Evolutionary conservation across 1,140 invertebrate species (phyloP), one percentile per base, ranked within the genome.

Genomic region (Chironomus tepperi): DNA sequence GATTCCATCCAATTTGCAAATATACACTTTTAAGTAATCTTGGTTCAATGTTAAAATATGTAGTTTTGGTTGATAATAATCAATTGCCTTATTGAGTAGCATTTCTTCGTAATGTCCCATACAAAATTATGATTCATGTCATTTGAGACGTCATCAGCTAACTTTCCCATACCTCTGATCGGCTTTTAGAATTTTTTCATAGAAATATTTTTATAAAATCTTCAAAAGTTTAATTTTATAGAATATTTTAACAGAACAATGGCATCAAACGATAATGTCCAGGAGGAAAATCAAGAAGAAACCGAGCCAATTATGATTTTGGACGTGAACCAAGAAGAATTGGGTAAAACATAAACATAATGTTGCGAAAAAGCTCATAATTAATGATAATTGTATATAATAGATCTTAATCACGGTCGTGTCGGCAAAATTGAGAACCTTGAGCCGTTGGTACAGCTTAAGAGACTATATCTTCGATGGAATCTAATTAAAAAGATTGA

Each of bases 401-500:
- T 10, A 70, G 95, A 98, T 82, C 86, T 98, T 70, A 97, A 96
- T 84, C 95, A 98, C 83, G 89, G 89, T 18, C 87, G 91, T 77
- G 89, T 97, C 76, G 88, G 86, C 10, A 92, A 92, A 81, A 86
- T 96, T 77, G 90, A 94, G 78, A 92, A 95, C 80, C 85, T 96
- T 16, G 92, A 94, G 78, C 87, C 87, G 2, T 79, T 96, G 12
- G 87, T 81, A 18, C 86, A 88, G 76, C 86, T 95, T 43, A 89
- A 97, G 84, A 89, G 88, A 78, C 84, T 97, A 43, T 96, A 90
- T 80, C 85, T 98, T 21, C 88, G 96, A 70, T 97, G 97, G 92
- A 99, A 99, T 84, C 84, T 97, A 0, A 95, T 98, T 10, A 97
- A 93, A 78, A 95, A 93, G 79, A 98, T 99, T 79, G 94, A 97